Evolutionary conservation across 2,797 vertebrate genomes (phyloP).

Genomic region (Mormyrus hasselquistii): DNA sequence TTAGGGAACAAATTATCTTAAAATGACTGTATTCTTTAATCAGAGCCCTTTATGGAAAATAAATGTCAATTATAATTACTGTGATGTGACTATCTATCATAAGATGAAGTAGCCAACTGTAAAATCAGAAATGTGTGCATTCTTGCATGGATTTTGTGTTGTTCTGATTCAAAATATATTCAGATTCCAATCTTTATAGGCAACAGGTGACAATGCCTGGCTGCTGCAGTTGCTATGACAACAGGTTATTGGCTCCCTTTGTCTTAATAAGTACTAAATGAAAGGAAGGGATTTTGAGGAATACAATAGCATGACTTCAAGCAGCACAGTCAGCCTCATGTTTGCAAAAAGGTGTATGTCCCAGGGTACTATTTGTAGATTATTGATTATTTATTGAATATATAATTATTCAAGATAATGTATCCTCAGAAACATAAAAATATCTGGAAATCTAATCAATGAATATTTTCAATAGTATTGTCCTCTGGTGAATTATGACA

Average conservation of each 20-base stretch:
- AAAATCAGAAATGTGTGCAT: constrained; percentile 2
- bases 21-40: neutral
- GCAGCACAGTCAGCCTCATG: neutral
- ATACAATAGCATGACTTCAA: neutral
- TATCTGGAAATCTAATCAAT: neutral
- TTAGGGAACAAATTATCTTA: neutral
- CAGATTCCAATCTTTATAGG: constrained; percentile 9
- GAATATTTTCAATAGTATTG: neutral
- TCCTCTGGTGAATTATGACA: neutral
- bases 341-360: neutral
- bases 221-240: constrained; percentile 38
- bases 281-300: neutral
- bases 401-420: neutral
- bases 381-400: neutral
- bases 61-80: neutral
- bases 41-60: neutral
- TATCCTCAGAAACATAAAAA: neutral
- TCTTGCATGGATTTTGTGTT: neutral
- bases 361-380: neutral
- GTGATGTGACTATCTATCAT: neutral
- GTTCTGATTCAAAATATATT: constrained; percentile 4
- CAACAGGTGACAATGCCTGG: constrained; percentile 37
- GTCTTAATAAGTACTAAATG: neutral
- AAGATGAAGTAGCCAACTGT: neutral
- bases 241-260: constrained; percentile 24